A percentile compares a stretch with the other conserved stretches of the same genome.
These are phyloP conservation scores for Larimichthys polyactis DNA, from an alignment of 2,113 vertebrate genomes.

Conservation along the genomic window DNA sequence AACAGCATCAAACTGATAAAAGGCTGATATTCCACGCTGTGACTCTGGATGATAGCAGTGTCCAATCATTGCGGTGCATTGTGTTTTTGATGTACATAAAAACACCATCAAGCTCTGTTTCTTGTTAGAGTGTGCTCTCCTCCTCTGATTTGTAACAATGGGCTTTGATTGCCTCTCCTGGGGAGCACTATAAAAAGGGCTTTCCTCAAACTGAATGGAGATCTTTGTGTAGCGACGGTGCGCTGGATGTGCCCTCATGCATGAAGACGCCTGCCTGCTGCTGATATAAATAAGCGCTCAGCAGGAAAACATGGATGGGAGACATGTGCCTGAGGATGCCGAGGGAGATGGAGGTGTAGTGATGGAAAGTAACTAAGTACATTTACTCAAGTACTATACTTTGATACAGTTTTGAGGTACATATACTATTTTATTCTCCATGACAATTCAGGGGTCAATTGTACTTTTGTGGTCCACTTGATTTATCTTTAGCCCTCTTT, in stretches of 20 bases:
- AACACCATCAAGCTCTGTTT: slow-evolving; percentile 25
- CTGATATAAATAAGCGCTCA: slow-evolving; percentile 66
- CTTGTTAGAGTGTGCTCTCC: slow-evolving; percentile 42
- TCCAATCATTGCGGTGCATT: slow-evolving; percentile 27
- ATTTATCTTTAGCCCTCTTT: not conserved
- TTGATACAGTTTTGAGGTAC: not conserved
- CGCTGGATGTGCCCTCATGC: slow-evolving; percentile 64
- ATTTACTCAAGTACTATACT: not conserved
- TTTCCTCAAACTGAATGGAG: slow-evolving; percentile 62
- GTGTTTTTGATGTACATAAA: slow-evolving; percentile 44
- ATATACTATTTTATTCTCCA: not conserved
- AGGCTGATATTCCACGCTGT: slow-evolving; percentile 24
- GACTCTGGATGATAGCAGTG: slow-evolving; percentile 17
- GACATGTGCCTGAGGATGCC: slow-evolving; percentile 31
- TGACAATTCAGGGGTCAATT: not conserved
- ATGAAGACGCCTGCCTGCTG: slow-evolving; percentile 62
- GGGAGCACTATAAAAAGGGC: slow-evolving; percentile 57
- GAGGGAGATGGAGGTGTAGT: slow-evolving; percentile 8
- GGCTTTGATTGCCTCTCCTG: slow-evolving; percentile 58
- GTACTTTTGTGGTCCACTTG: not conserved
- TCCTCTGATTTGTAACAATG: slow-evolving; percentile 57
- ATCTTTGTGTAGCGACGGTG: slow-evolving; percentile 45
- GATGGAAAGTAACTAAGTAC: not conserved
- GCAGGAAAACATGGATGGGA: slow-evolving; percentile 27
- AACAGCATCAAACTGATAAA: slow-evolving; percentile 24